A percentile compares a stretch with the other conserved stretches of the same genome.
Conservation (phyloP, 2,797 vertebrate species). For the Mus minutoides region DNA sequence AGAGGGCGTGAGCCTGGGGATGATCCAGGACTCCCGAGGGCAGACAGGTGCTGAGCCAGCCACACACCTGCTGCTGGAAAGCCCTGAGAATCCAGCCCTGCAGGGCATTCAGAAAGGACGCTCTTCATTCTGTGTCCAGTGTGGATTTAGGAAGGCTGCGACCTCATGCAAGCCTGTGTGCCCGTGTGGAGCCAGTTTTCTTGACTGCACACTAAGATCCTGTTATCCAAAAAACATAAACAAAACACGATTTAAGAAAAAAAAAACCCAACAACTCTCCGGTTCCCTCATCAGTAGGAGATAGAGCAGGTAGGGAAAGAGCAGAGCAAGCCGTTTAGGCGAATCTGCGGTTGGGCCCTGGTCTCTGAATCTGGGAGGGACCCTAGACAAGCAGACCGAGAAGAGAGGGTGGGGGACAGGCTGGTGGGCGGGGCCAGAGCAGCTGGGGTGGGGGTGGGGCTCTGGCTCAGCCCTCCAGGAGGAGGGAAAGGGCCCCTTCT, state of each 20-base stretch:
- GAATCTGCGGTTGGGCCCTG: background rate
- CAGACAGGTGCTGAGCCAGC: background rate
- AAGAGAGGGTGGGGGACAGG: background rate
- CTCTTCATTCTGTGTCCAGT: background rate
- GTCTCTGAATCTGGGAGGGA: background rate
- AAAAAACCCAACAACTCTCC: background rate
- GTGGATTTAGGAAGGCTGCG: background rate
- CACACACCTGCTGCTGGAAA: background rate
- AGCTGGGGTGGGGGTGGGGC: background rate
- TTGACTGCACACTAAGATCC: background rate
- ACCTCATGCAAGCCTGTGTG: rapidly evolving
- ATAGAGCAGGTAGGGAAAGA: background rate
- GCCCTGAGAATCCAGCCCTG: background rate
- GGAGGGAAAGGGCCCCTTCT: constrained; percentile 37
- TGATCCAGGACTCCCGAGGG: background rate
- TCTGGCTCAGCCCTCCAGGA: background rate
- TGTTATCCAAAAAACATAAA: background rate
- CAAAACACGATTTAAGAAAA: background rate
- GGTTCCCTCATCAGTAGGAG: too few species aligned
- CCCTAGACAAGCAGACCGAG: background rate
- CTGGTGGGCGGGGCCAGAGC: background rate
- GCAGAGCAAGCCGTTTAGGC: background rate
- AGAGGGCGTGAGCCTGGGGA: background rate
- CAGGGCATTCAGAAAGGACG: background rate
- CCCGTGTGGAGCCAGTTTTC: background rate